Percentiles rank a stretch among this genome's conserved stretches.
These are phyloP conservation scores for Nephrotoma guestfalica DNA, from an alignment of 2,888 invertebrate genomes.

Conservation along the genomic window DNA sequence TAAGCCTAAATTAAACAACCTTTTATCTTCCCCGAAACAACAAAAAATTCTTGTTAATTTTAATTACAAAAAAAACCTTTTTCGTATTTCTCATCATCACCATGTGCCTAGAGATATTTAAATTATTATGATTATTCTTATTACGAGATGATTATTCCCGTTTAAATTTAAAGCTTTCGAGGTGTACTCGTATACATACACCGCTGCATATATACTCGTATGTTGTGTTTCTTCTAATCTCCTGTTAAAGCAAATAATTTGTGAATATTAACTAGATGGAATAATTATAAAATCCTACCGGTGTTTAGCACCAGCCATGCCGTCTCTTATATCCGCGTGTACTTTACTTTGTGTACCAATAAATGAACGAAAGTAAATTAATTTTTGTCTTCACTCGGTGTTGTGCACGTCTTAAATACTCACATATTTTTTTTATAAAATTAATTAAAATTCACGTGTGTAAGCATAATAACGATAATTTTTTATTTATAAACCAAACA, in stretches of 20 bases:
- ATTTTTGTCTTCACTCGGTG: neutral
- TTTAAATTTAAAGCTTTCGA: neutral
- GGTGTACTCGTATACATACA: neutral
- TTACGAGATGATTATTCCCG: neutral
- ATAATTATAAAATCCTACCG: neutral
- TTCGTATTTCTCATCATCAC: neutral
- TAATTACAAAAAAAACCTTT: neutral
- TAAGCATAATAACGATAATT: neutral
- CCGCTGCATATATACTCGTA: neutral
- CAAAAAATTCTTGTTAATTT: neutral
- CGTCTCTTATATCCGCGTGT: neutral
- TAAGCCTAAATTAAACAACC: neutral
- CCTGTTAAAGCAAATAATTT: neutral
- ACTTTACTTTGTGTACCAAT: neutral
- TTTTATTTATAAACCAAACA: neutral
- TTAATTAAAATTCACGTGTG: neutral
- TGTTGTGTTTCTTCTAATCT: neutral
- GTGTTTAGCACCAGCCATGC: neutral
- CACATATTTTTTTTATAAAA: neutral
- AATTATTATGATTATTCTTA: neutral
- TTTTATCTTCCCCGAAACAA: neutral
- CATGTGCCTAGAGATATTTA: neutral
- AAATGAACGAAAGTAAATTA: neutral
- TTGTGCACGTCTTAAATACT: neutral
- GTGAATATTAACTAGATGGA: neutral